Conservation (phyloP, 2,113 vertebrate species). For the Apistogramma diplotaenia region DNA sequence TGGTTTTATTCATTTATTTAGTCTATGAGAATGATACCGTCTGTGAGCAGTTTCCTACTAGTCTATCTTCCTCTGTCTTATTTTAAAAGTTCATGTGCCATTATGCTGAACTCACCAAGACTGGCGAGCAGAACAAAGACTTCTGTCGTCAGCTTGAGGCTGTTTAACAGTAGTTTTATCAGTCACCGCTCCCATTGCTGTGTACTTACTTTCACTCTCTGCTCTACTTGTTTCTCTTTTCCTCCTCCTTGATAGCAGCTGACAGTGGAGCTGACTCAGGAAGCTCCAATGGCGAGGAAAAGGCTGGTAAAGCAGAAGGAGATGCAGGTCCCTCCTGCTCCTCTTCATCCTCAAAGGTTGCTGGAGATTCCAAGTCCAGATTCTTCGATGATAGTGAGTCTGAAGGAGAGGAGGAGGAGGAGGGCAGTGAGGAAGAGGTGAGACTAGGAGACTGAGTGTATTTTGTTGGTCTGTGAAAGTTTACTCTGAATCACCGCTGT, state of each 20-base stretch:
- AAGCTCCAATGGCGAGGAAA: slow-evolving; percentile 61
- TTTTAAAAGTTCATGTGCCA: not conserved
- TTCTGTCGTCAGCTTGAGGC: not conserved
- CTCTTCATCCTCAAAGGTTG: slow-evolving; percentile 82
- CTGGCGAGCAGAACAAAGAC: not conserved
- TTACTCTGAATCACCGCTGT: not conserved
- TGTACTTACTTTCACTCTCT: not conserved
- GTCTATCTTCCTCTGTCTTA: too few relatives aligned
- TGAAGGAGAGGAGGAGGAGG: slow-evolving; percentile 84
- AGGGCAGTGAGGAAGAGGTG: slow-evolving; percentile 80
- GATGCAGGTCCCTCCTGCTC: slow-evolving; percentile 97
- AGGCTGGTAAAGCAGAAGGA: slow-evolving; percentile 79
- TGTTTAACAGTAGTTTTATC: not conserved
- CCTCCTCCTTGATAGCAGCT: slow-evolving; percentile 31
- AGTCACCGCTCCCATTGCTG: not conserved
- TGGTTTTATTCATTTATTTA: too few relatives aligned
- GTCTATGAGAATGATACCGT: too few relatives aligned
- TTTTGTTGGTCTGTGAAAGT: not conserved
- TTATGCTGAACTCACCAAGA: not conserved
- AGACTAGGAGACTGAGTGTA: not conserved
- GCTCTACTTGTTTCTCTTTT: not conserved
- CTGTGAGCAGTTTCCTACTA: not conserved
- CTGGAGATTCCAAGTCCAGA: slow-evolving; percentile 88
- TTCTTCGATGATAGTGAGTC: slow-evolving; percentile 99
- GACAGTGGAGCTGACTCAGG: slow-evolving; percentile 70